Evolutionary conservation across 2,113 vertebrate genomes (phyloP).

Genomic region (Microcebus griseorufus): DNA sequence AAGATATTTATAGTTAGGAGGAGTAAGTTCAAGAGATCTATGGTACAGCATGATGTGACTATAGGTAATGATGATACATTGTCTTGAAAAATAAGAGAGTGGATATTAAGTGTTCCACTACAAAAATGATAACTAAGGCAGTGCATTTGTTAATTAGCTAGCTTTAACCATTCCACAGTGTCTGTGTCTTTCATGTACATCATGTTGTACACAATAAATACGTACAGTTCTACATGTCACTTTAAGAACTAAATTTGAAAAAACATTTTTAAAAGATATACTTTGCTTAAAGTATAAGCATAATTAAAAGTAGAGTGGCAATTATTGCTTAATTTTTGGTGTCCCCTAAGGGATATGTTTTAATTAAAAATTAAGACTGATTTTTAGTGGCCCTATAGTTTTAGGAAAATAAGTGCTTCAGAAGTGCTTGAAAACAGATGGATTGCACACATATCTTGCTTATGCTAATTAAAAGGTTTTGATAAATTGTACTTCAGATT

Average conservation of each 20-base stretch:
- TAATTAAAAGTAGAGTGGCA: neutral
- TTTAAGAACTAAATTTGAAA: neutral
- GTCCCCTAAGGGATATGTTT: neutral
- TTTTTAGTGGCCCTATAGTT: neutral
- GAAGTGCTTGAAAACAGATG: neutral
- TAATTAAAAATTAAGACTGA: too few relatives aligned
- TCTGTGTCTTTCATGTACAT: neutral
- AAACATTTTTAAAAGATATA: neutral
- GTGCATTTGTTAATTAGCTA: neutral
- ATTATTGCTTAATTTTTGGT: neutral
- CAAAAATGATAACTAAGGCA: neutral
- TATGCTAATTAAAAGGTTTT: neutral
- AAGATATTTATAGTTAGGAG: neutral
- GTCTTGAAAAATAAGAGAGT: neutral
- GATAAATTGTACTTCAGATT: neutral
- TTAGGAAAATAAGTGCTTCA: neutral
- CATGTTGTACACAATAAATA: neutral
- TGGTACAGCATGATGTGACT: neutral
- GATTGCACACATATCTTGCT: neutral
- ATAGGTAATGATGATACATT: neutral
- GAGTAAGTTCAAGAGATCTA: neutral
- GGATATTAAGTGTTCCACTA: neutral
- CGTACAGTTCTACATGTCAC: neutral
- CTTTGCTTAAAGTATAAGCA: neutral
- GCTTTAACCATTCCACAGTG: neutral